Base-by-base conservation (phyloP, 2,113 vertebrate genomes). In the Agelaius tricolor region DNA sequence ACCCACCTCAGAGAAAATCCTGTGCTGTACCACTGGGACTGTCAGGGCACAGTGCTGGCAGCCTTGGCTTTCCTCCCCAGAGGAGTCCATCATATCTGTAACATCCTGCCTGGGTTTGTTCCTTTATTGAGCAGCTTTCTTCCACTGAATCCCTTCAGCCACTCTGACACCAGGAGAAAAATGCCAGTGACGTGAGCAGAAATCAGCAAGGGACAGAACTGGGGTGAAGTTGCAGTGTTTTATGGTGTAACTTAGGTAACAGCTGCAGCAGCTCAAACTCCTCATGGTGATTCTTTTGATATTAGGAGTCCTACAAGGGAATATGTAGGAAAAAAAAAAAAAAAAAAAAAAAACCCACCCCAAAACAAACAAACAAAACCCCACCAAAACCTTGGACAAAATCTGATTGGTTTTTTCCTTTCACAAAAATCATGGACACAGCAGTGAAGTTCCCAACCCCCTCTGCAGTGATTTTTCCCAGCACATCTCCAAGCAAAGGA, bases 231-330 rank as follows among this genome's bases (percentile, higher is more conserved):
- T 84, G 19, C 13, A 10, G 18, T 24, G 11, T 69, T 90, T 91
- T 73, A 22, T 73, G 41, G 24, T n/a, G 19, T 39, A 44, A 44
- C 0, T 0, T 17, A 30, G 10, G 10, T 17, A 61, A 14, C 5
- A 37, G 26, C 13, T 91, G 30, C 3, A 85, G n/a, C 28, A 66
- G 46, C 10, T 46, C 2, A 6, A 51, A 57, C 9, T 80, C 51
- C 27, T 65, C 2, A 0, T 19, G 31, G 23, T 20, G 35, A 33
- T 80, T 31, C 24, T 57, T 94, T 37, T 49, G 58, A 17, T 15
- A 7, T 58, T 61, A 63, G 28, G 41, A 37, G 8, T 57, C 33
- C 27, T 66, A 15, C 10, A 44, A 58, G 17, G 15, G 19, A 87
- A n/a, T 46, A 74, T 18, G 28, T 67, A 46, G 35, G 2, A 47